Conservation (phyloP, 2,797 vertebrate species). For the Pantherophis alleghaniensis region DNA sequence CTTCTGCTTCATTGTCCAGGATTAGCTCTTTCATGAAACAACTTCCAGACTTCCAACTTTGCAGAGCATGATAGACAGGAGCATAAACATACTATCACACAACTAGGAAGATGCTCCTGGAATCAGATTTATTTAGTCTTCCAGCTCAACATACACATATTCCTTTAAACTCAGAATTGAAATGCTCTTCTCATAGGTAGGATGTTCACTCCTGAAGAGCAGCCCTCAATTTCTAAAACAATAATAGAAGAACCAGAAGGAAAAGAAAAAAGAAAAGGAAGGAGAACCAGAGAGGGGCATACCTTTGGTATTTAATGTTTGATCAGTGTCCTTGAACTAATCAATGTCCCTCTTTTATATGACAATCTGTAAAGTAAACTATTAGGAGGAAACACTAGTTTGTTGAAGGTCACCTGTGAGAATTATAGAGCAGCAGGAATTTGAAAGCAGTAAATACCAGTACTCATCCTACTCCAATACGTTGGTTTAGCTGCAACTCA, state of each 20-base stretch:
- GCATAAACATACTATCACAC: background rate
- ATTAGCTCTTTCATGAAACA: background rate
- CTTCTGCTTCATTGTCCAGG: background rate
- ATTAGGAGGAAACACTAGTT: background rate
- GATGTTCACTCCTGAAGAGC: background rate
- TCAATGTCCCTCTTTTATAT: background rate
- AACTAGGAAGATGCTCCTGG: background rate
- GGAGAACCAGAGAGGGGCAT: background rate
- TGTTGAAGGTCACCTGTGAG: background rate
- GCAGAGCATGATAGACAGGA: background rate
- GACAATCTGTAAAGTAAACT: background rate
- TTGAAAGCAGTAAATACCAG: background rate
- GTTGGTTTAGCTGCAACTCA: background rate
- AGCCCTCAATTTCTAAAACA: background rate
- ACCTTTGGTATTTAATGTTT: background rate
- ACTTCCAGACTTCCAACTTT: background rate
- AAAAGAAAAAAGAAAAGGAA: background rate
- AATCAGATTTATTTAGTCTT: background rate
- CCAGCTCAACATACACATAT: background rate
- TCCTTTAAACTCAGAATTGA: background rate
- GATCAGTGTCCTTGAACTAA: background rate
- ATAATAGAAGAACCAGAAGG: background rate
- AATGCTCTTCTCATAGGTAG: background rate
- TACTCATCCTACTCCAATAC: background rate
- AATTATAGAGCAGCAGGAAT: background rate